Evolutionary conservation across 2,113 vertebrate species (phyloP).

Genomic region (Psettodes erumei): DNA sequence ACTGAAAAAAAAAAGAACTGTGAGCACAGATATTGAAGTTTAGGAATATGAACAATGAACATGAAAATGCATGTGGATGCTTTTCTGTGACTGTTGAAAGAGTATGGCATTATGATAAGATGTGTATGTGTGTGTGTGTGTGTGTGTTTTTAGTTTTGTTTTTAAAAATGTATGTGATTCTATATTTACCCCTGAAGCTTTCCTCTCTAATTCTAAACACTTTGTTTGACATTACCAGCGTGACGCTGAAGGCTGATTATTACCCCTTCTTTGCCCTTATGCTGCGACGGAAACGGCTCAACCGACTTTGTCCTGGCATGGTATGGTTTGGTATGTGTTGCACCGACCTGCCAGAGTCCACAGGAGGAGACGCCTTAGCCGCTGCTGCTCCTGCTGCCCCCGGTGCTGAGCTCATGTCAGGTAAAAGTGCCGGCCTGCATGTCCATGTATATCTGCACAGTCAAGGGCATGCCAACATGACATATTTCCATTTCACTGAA

Average conservation of each 20-base stretch:
- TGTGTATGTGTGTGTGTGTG: neutral
- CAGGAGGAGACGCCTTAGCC: slow-evolving; percentile 89
- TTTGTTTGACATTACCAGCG: slow-evolving; percentile 72
- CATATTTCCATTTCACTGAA: slow-evolving; percentile 20
- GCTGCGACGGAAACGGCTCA: slow-evolving; percentile 83
- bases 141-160: neutral
- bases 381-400: slow-evolving; percentile 84
- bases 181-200: neutral
- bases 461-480: neutral
- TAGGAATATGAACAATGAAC: neutral
- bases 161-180: neutral
- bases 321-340: slow-evolving; percentile 27
- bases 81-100: neutral
- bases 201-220: slow-evolving; percentile 48
- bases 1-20: neutral
- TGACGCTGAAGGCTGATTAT: slow-evolving; percentile 77
- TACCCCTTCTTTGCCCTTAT: slow-evolving; percentile 82
- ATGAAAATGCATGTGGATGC: neutral
- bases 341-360: slow-evolving; percentile 85
- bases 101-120: neutral
- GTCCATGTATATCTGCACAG: slow-evolving; percentile 15
- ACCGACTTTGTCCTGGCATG: slow-evolving; percentile 32
- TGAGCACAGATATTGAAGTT: neutral
- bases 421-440: slow-evolving; percentile 78
- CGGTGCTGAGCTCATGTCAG: slow-evolving; percentile 90